Evolutionary conservation across 2,888 invertebrate species (phyloP).

Genomic region (Nycteola revayana): DNA sequence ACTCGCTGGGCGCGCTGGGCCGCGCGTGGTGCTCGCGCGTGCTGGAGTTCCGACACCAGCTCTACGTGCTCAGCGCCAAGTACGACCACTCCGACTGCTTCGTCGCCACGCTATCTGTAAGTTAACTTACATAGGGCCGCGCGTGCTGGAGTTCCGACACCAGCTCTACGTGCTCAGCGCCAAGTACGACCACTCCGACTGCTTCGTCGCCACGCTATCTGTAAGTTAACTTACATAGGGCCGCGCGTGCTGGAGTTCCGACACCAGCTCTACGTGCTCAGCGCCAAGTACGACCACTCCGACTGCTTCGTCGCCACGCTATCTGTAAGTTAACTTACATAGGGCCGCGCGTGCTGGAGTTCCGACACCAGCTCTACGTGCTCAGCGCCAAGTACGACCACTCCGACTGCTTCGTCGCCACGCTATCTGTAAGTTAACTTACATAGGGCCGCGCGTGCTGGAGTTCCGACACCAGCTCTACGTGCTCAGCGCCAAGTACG

Average conservation of each 20-base stretch:
- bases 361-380: slow-evolving; percentile 33
- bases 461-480: slow-evolving; percentile 34
- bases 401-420: too few species aligned
- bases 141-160: slow-evolving; percentile 30
- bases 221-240: too few species aligned
- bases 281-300: slow-evolving; percentile 42
- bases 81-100: slow-evolving; percentile 40
- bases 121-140: slow-evolving; percentile 27
- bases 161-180: slow-evolving; percentile 46
- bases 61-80: slow-evolving; percentile 48
- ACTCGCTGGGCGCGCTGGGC: slow-evolving; percentile 36
- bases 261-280: slow-evolving; percentile 40
- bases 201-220: too few species aligned
- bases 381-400: slow-evolving; percentile 46
- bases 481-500: slow-evolving; percentile 44
- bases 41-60: slow-evolving; percentile 23
- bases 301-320: too few species aligned
- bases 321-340: too few species aligned
- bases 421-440: too few species aligned
- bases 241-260: slow-evolving; percentile 34
- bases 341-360: slow-evolving; percentile 41
- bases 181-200: slow-evolving; percentile 40
- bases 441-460: slow-evolving; percentile 33
- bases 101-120: too few species aligned
- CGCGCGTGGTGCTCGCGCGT: slow-evolving; percentile 38